Evolutionary conservation across 2,888 invertebrate species (phyloP), one percentile per base, ranked within the genome.

Genomic region (Chironomus tentans): DNA sequence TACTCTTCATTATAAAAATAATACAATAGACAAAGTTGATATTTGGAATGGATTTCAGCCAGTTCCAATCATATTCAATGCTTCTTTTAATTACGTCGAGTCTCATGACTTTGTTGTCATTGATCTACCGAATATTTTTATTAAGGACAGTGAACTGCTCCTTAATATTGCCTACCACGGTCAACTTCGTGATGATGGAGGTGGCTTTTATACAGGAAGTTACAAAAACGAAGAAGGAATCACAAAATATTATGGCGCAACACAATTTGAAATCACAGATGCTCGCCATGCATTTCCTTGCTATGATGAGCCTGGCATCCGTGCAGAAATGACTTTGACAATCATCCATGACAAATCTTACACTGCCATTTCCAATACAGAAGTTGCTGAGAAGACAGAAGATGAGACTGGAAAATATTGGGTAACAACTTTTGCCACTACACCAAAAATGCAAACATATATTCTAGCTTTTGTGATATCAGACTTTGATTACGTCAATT

Each of bases 201-300:
- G 18, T 7, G 74, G 74, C n/a, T 74, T 74, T 48, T 74, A 65
- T 24, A 6, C 15, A 15, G 13, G 47, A 15, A 22, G n/a, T 13
- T 74, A 74, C 13, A 18, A 12, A 13, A 22, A 21, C 6, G 6
- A 7, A 24, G 24, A 46, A 2, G 48, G 24, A 18, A 4, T 13
- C 6, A 13, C 12, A 2, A n/a, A 6, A 47, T 74, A n/a, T 15
- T 80, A 89, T 1, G 86, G 87, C 2, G 85, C 87, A 0, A 89
- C 89, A 0, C 89, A 89, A 76, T 86, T 90, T 68, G 87, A 89
- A 80, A 86, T 88, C 0, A 86, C 86, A 0, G 85, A 85, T 61
- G 88, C 89, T 0, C 85, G 89, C 1, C 83, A 84, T 15, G 89
- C 88, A 0, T 90, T 91, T 80, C 91, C 91, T 0, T 91, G 91